Conservation (phyloP, 2,113 vertebrate genomes). For the Dendropsophus ebraccatus region DNA sequence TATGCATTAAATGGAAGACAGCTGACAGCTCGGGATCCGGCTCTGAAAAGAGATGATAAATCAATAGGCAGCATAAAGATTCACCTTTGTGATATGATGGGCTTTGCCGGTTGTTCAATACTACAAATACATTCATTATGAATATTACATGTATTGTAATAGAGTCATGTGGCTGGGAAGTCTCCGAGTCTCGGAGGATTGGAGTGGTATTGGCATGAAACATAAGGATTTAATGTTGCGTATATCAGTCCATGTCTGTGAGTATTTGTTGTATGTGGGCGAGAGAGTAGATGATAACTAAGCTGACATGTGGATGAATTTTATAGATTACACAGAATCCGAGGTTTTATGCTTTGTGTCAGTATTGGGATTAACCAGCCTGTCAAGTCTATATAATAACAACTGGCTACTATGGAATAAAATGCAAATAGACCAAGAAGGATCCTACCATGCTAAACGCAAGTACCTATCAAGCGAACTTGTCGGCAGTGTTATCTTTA, state of each 20-base stretch:
- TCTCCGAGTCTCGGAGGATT: not conserved
- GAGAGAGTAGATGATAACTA: not conserved
- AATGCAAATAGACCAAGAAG: too few relatives aligned
- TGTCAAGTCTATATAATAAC: too few relatives aligned
- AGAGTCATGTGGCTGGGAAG: not conserved
- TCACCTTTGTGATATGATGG: slow-evolving; percentile 24
- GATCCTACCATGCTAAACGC: too few relatives aligned
- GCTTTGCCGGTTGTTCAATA: slow-evolving; percentile 33
- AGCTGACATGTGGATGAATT: not conserved
- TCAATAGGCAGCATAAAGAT: slow-evolving; percentile 3
- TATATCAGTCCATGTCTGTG: not conserved
- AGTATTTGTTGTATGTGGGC: not conserved
- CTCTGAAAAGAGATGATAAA: slow-evolving; percentile 10
- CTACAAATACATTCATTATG: slow-evolving; percentile 43
- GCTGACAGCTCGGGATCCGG: slow-evolving; percentile 14
- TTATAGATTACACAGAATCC: not conserved
- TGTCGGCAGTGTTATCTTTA: too few relatives aligned
- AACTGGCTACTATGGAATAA: too few relatives aligned
- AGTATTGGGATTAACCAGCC: too few relatives aligned
- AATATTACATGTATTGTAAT: not conserved
- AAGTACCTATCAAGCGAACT: too few relatives aligned
- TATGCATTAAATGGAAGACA: slow-evolving; percentile 33
- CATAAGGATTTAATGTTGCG: not conserved
- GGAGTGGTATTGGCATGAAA: slow-evolving; percentile 2
- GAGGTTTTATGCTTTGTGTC: too few relatives aligned